Percentiles rank a stretch among this genome's conserved stretches.
phyloP scores from a whole-genome alignment of 2,797 vertebrate species.

The Malurus leucopterus region DNA sequence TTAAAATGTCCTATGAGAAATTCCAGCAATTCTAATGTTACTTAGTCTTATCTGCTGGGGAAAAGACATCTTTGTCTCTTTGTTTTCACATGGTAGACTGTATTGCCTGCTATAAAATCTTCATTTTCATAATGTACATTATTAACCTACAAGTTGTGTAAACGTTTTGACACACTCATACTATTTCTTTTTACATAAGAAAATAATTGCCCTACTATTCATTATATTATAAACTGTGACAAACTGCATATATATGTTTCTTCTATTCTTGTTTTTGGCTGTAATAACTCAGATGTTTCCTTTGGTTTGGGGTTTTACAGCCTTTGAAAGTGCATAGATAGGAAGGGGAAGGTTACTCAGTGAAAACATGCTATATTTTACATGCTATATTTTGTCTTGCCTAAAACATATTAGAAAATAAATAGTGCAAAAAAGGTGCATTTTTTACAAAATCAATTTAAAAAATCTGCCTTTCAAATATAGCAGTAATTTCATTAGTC shows the following conservation, averaged over 20 bases:
- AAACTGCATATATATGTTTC: background rate
- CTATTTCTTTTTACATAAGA: constrained; percentile 5
- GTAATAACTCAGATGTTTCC: background rate
- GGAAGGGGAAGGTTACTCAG: background rate
- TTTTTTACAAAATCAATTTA: background rate
- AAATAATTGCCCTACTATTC: constrained; percentile 20
- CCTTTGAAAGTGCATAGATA: background rate
- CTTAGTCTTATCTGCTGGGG: background rate
- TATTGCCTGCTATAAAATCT: background rate
- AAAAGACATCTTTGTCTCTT: background rate
- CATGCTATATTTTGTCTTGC: too few relatives aligned
- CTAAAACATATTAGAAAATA: background rate
- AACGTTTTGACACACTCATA: constrained; percentile 27
- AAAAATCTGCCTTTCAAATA: background rate
- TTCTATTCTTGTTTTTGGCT: background rate
- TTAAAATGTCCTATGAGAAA: background rate
- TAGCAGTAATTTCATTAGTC: background rate
- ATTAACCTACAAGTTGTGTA: background rate
- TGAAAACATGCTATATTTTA: background rate
- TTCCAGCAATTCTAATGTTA: background rate
- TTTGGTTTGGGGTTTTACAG: background rate
- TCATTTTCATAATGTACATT: background rate
- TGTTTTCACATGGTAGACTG: background rate
- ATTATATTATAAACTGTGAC: background rate
- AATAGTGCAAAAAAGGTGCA: background rate